phyloP scores from a whole-genome alignment of 2,888 invertebrate species.

The Gymnosoma rotundatum region DNA sequence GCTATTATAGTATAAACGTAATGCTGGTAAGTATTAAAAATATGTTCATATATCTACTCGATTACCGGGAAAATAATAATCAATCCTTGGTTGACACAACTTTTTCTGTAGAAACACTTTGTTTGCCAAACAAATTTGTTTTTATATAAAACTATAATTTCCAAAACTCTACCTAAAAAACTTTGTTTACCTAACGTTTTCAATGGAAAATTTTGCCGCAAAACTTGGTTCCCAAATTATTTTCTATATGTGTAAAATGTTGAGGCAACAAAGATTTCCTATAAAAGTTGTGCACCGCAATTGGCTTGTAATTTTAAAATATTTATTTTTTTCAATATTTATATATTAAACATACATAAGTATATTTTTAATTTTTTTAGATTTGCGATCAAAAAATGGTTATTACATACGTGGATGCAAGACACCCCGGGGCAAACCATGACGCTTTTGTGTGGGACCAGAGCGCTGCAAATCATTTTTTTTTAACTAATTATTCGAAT shows the following conservation, averaged over 20 bases:
- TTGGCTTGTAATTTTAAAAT: no score
- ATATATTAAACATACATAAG: no score
- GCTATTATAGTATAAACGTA: no score
- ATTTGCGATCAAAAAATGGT: constrained; percentile 9
- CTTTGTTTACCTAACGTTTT: not conserved
- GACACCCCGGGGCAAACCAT: constrained; percentile 2
- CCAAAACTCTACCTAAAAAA: not conserved
- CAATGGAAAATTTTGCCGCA: no score
- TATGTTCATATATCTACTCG: no score
- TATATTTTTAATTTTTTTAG: not conserved
- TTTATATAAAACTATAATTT: no score
- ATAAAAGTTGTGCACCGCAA: not conserved
- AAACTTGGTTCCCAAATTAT: no score
- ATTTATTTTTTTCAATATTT: no score
- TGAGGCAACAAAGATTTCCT: not conserved
- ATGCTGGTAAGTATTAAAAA: no score
- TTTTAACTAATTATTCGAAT: no score
- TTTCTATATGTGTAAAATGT: not conserved
- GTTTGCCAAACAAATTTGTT: no score
- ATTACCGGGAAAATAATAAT: no score
- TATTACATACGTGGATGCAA: not conserved
- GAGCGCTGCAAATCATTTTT: not conserved
- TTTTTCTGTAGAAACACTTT: not conserved
- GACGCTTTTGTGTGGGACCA: constrained; percentile 12
- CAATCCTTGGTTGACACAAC: not conserved